Evolutionary conservation across 2,797 vertebrate species (phyloP), one percentile per base, ranked within the genome.

Genomic region (Sarcoramphus papa): DNA sequence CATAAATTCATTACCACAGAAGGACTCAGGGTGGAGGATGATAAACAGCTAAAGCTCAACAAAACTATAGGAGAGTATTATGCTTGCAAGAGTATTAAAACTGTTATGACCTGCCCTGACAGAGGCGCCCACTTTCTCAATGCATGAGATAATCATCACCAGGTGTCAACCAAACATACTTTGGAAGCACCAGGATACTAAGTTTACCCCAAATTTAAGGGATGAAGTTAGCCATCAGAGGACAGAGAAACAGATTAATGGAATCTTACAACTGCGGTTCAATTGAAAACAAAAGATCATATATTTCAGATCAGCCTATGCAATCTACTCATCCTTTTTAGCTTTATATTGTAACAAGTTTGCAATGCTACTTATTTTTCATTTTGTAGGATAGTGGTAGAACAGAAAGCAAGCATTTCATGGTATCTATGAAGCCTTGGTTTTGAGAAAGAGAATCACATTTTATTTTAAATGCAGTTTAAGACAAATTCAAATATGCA

Each of bases 41-140:
- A 79, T 20, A 9, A 78, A 90, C 22, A 91, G 33, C 6, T 23
- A 70, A 57, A 70, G 15, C 43, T 62, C 56, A 91, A 27, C 12
- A 40, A 23, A 63, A 54, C 40, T 24, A 21, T 0, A n/a, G 27
- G 10, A 62, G 21, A 56, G 7, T 2, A 14, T 35, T 31, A 24
- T 1, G 4, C 21, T 27, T 76, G 41, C 18, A 67, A 22, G 31
- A 84, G 13, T 4, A 20, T 28, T 30, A 25, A 0, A 0, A 28
- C 27, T 37, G 25, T 8, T 21, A 16, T 2, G 19, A 65, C 27
- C 11, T 45, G 25, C 41, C n/a, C 23, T 23, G 43, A 68, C 45
- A 77, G 9, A 93, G 69, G 23, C 3, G 6, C 4, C 24, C 30
- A 12, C 24, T 54, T 31, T 25, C 20, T 23, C 27, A 81, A 6